Percentiles rank a stretch among this genome's conserved stretches.
These are phyloP conservation scores for Margarornis squamiger DNA, from an alignment of 2,797 vertebrate species.

Conservation along the genomic window DNA sequence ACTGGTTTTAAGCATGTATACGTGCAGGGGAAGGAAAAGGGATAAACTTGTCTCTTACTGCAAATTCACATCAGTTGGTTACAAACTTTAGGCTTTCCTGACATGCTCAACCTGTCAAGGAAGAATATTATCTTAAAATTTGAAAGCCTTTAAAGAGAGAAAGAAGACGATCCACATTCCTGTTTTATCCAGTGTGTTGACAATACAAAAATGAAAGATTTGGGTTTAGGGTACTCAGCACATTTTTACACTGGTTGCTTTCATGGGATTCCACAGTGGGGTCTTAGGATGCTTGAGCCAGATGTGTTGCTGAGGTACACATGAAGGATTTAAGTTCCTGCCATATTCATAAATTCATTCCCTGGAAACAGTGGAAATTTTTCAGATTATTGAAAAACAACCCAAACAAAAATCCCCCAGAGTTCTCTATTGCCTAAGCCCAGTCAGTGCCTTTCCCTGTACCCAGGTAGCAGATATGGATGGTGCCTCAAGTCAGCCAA, in stretches of 20 bases:
- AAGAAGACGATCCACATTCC: not conserved
- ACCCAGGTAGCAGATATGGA: rapidly evolving
- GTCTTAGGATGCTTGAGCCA: not conserved
- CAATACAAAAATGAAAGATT: not conserved
- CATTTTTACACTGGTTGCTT: not conserved
- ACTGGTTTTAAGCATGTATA: not conserved
- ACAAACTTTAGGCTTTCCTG: not conserved
- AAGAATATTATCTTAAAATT: not conserved
- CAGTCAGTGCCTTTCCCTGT: not conserved
- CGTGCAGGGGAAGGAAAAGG: not conserved
- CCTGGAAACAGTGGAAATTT: not conserved
- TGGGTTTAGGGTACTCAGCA: not conserved
- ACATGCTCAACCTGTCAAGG: not conserved
- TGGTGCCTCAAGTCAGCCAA: not conserved
- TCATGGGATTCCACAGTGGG: not conserved
- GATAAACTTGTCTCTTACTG: not conserved
- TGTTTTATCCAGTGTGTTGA: not conserved
- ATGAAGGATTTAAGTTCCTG: not conserved
- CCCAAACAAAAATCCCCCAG: not conserved
- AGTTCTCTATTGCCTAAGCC: not conserved
- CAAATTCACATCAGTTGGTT: not conserved
- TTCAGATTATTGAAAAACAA: not conserved
- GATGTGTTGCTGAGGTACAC: not conserved
- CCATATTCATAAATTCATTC: not conserved
- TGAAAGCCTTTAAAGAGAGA: not conserved